Evolutionary conservation across 2,113 vertebrate genomes (phyloP).

Genomic region (Astur gentilis): DNA sequence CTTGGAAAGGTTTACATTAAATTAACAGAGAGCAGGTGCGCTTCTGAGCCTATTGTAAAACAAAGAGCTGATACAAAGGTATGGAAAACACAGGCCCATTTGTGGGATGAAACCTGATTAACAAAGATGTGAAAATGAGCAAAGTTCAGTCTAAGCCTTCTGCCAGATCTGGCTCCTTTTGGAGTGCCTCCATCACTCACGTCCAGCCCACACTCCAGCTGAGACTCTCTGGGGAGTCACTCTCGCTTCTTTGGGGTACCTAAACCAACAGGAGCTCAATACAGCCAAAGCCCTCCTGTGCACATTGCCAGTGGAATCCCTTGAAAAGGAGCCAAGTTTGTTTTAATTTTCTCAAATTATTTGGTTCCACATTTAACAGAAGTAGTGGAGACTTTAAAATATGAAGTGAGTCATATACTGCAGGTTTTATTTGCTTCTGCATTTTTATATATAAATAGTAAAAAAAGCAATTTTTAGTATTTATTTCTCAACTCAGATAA

Average conservation of each 20-base stretch:
- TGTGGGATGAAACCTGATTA: not conserved
- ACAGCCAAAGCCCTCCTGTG: not conserved
- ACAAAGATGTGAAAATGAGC: not conserved
- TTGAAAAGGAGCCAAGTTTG: not conserved
- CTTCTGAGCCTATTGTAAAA: not conserved
- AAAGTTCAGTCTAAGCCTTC: not conserved
- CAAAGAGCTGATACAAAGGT: not conserved
- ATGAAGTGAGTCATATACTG: constrained; percentile 35
- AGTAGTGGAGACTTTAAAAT: not conserved
- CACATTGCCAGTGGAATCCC: not conserved
- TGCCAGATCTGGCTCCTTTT: not conserved
- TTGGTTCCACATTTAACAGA: not conserved
- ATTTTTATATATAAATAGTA: constrained; percentile 50
- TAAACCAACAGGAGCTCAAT: not conserved
- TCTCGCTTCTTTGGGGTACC: not conserved
- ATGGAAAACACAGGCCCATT: not conserved
- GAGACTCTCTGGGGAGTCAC: not conserved
- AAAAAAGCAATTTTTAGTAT: constrained; percentile 41
- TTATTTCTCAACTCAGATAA: constrained; percentile 59
- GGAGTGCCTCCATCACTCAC: not conserved
- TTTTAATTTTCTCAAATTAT: not conserved
- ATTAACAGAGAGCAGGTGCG: not conserved
- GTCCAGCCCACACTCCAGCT: not conserved
- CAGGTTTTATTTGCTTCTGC: constrained; percentile 35
- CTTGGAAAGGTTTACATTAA: not conserved